Percentiles rank a stretch among this genome's conserved stretches.
Evolutionary conservation across 2,888 invertebrate genomes (phyloP).

Genomic region (Temnothorax ravouxi): DNA sequence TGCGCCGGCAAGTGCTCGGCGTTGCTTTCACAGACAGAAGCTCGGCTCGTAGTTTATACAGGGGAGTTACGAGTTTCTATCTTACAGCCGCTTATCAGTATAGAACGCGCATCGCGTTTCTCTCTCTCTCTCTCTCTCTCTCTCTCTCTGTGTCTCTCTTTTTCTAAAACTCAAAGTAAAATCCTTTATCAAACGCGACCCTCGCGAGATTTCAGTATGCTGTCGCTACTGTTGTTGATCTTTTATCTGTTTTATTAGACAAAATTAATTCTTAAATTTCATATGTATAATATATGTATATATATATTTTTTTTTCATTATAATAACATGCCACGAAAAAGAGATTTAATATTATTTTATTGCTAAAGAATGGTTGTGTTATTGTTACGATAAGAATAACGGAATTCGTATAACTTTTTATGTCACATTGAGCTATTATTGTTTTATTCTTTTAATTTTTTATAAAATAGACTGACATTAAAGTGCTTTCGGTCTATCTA

Average conservation of each 20-base stretch:
- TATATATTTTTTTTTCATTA: not conserved
- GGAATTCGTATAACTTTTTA: not conserved
- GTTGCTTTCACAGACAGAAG: constrained; percentile 30
- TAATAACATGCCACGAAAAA: not conserved
- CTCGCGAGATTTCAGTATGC: constrained; percentile 4
- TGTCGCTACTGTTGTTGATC: not conserved
- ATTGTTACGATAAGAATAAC: not conserved
- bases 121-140: too few species aligned
- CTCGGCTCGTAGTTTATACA: constrained; percentile 39
- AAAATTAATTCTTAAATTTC: not conserved
- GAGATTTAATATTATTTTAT: not conserved
- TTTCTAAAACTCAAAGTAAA: constrained; percentile 10
- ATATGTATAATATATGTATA: not conserved
- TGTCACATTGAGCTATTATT: not conserved
- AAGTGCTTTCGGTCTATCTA: not conserved
- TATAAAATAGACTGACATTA: not conserved
- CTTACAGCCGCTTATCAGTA: constrained; percentile 38
- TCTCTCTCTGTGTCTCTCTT: not conserved
- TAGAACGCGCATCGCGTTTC: not conserved
- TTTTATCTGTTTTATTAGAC: not conserved
- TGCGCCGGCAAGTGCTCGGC: constrained; percentile 56
- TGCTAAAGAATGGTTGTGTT: not conserved
- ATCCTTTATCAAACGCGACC: constrained; percentile 23
- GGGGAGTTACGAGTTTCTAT: constrained; percentile 49
- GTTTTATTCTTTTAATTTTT: not conserved